These are phyloP conservation scores for Sebastes cheni DNA, from an alignment of 2,797 vertebrate species.

Conservation along the genomic window DNA sequence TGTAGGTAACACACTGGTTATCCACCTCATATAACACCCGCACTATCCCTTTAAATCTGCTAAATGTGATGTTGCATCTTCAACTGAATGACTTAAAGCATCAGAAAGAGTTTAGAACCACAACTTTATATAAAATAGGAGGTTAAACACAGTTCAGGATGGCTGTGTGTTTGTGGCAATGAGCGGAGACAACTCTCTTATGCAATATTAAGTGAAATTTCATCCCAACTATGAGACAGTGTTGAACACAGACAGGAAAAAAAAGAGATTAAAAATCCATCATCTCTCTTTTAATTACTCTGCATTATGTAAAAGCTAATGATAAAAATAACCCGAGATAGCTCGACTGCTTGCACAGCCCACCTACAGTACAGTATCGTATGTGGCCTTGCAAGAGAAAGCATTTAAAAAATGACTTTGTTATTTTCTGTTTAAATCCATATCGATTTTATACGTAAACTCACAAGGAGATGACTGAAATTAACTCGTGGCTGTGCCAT, in stretches of 20 bases:
- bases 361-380: conserved; percentile 9
- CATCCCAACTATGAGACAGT: not conserved
- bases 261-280: conserved; percentile 56
- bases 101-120: not conserved
- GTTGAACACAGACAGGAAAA: conserved; percentile 1
- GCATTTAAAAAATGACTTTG: not conserved
- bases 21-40: no score
- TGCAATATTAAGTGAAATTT: conserved; percentile 17
- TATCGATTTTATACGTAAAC: conserved; percentile 19
- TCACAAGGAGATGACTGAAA: conserved; percentile 48
- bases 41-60: not conserved
- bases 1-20: no score
- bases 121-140: not conserved
- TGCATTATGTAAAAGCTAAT: conserved; percentile 34
- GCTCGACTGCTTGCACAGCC: conserved; percentile 39
- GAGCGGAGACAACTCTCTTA: not conserved
- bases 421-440: conserved; percentile 13
- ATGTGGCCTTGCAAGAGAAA: not conserved
- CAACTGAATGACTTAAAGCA: not conserved
- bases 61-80: not conserved
- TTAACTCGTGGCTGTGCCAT: conserved; percentile 21
- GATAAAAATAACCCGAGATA: conserved; percentile 38
- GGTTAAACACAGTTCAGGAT: not conserved
- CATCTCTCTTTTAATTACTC: conserved; percentile 59
- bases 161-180: not conserved